A percentile compares a stretch with the other conserved stretches of the same genome.
Conservation (phyloP, 2,888 invertebrate genomes). For the Callimorpha dominula region DNA sequence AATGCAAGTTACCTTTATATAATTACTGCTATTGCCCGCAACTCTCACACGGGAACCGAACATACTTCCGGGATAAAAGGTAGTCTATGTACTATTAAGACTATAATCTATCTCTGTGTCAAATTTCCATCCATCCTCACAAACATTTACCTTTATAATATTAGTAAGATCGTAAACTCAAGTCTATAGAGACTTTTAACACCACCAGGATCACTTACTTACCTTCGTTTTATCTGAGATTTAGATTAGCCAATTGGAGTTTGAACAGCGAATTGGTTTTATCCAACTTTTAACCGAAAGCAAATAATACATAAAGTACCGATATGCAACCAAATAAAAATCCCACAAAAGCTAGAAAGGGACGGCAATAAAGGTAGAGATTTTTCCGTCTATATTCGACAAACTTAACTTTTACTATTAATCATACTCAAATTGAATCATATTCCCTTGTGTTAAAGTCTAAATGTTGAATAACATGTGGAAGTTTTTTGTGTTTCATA, state of each 20-base stretch:
- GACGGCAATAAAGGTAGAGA: conserved; percentile 65
- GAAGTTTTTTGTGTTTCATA: conserved; percentile 43
- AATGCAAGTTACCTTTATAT: too few relatives aligned
- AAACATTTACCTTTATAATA: too few relatives aligned
- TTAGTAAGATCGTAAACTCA: too few relatives aligned
- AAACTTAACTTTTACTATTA: conserved; percentile 28
- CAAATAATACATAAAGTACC: conserved; percentile 43
- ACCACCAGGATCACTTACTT: too few relatives aligned
- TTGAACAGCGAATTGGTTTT: background rate
- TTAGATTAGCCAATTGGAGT: background rate
- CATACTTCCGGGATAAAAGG: too few relatives aligned
- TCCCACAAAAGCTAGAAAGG: conserved; percentile 61
- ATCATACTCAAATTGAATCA: conserved; percentile 21
- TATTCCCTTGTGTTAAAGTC: conserved; percentile 35
- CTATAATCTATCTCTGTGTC: too few relatives aligned
- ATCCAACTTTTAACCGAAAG: conserved; percentile 25
- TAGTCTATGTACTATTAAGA: too few relatives aligned
- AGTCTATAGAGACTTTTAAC: too few relatives aligned
- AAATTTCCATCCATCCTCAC: too few relatives aligned
- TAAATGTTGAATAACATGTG: conserved; percentile 15
- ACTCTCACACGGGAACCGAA: too few relatives aligned
- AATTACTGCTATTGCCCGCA: too few relatives aligned
- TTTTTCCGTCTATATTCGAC: conserved; percentile 64
- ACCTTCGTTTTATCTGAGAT: too few relatives aligned
- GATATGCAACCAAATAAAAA: conserved; percentile 54